Percentiles rank a stretch among this genome's conserved stretches.
Conservation (phyloP, 2,113 vertebrate species). For the Phalacrocorax carbo region DNA sequence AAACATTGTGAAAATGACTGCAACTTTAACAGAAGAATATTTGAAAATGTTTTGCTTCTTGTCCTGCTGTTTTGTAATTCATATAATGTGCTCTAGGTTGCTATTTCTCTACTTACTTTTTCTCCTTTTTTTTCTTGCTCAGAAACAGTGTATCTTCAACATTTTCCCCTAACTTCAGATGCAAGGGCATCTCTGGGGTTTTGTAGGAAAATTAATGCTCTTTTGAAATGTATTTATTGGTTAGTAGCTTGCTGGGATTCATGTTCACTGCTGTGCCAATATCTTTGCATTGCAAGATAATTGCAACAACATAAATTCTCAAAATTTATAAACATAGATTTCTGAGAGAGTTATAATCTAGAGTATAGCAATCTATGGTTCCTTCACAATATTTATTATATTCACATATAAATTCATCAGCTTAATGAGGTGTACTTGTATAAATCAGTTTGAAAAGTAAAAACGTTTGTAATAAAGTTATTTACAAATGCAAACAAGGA, state of each 20-base stretch:
- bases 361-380: neutral
- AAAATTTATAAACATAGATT: neutral
- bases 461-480: constrained; percentile 10
- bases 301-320: neutral
- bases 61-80: constrained; percentile 3
- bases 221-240: constrained; percentile 64
- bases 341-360: neutral
- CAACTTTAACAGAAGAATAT: constrained; percentile 53
- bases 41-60: constrained; percentile 45
- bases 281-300: neutral
- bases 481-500: constrained; percentile 23
- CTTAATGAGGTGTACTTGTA: neutral
- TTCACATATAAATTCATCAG: neutral
- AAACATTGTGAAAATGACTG: constrained; percentile 45
- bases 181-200: constrained; percentile 75
- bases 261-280: neutral
- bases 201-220: constrained; percentile 81
- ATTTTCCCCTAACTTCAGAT: constrained; percentile 75
- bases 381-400: constrained; percentile 25
- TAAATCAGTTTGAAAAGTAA: constrained; percentile 44
- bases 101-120: constrained; percentile 68
- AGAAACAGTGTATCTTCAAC: constrained; percentile 78
- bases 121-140: constrained; percentile 52
- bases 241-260: neutral
- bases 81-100: constrained; percentile 44